These are phyloP conservation scores for Catharus bicknelli DNA, from an alignment of 2,113 vertebrate species.

Conservation along the genomic window DNA sequence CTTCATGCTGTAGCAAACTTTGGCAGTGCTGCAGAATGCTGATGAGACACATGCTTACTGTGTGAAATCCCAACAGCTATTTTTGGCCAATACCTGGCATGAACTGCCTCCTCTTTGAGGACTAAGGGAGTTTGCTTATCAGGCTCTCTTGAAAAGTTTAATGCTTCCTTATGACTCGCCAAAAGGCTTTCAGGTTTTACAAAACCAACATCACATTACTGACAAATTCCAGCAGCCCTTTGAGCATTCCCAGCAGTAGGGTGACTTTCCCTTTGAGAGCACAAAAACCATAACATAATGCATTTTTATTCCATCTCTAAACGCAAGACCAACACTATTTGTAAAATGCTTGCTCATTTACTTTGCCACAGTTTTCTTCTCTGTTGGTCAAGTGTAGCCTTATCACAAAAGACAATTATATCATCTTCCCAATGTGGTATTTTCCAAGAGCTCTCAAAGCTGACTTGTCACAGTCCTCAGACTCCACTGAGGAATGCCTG, in stretches of 20 bases:
- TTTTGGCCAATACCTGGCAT: constrained; percentile 33
- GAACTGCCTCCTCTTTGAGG: not conserved
- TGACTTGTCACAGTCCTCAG: not conserved
- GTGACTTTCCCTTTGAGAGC: not conserved
- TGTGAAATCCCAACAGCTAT: constrained; percentile 26
- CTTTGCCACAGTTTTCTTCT: not conserved
- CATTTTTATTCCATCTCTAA: not conserved
- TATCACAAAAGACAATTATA: not conserved
- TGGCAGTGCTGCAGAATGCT: constrained; percentile 47
- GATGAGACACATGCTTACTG: constrained; percentile 31
- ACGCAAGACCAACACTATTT: not conserved
- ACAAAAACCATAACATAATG: not conserved
- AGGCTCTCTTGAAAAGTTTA: not conserved
- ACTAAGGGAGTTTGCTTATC: not conserved
- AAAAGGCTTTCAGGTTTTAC: not conserved
- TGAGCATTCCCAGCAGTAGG: not conserved
- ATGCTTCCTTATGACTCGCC: not conserved
- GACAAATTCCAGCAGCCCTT: not conserved
- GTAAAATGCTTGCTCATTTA: not conserved
- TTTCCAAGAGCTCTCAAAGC: not conserved
- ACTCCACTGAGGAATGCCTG: not conserved
- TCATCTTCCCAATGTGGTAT: not conserved
- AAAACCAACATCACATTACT: not conserved
- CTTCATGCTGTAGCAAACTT: constrained; percentile 59
- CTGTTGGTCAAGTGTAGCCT: not conserved